These are phyloP conservation scores for Reticulitermes speratus DNA, from an alignment of 1,140 invertebrate genomes.

Conservation along the genomic window DNA sequence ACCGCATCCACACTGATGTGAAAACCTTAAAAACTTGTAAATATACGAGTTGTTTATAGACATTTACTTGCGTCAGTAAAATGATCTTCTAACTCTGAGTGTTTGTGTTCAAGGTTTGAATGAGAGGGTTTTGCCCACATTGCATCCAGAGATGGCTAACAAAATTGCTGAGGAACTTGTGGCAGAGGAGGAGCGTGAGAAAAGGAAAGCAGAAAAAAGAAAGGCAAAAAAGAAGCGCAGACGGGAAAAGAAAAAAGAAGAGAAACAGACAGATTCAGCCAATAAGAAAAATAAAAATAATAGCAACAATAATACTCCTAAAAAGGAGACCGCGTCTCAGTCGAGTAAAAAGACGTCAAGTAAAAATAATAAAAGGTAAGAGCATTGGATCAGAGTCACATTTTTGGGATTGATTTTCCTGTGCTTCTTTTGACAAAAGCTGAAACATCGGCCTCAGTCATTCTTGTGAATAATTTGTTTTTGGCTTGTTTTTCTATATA, in stretches of 20 bases:
- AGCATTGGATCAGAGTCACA: too few relatives aligned
- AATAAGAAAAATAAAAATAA: constrained; percentile 11
- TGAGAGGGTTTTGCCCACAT: neutral
- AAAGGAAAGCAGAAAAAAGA: constrained; percentile 21
- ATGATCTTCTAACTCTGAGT: too few relatives aligned
- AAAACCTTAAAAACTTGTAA: too few relatives aligned
- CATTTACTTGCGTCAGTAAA: too few relatives aligned
- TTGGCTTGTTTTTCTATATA: neutral
- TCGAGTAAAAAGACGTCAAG: neutral
- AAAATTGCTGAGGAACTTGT: constrained; percentile 30
- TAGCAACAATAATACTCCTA: neutral
- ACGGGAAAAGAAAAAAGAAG: constrained; percentile 13
- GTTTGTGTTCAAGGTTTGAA: neutral
- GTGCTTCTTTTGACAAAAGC: too few relatives aligned
- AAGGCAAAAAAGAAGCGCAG: constrained; percentile 26
- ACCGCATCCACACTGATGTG: too few relatives aligned
- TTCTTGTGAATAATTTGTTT: neutral
- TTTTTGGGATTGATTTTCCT: too few relatives aligned
- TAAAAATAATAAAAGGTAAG: constrained; percentile 23
- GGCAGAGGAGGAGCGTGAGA: constrained; percentile 27
- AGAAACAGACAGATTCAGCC: neutral
- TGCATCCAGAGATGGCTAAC: neutral
- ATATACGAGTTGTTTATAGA: too few relatives aligned
- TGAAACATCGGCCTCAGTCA: neutral
- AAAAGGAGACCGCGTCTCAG: neutral